Base-by-base conservation (phyloP, 2,888 invertebrate genomes). In the Mythimna ferrago region DNA sequence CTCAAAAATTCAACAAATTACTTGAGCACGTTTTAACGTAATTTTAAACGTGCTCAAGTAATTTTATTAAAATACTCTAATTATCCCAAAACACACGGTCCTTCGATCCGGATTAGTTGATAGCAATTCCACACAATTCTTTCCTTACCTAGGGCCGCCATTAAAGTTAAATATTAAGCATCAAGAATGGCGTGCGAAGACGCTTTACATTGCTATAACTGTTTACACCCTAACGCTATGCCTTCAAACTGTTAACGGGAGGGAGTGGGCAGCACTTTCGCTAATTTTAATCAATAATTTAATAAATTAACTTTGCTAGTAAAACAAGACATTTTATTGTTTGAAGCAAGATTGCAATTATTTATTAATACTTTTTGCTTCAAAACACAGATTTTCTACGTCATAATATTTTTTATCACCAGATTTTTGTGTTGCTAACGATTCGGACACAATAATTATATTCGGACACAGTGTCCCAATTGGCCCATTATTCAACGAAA, bases 101-200 rank as follows among this genome's bases (percentile, higher is more conserved):
- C 48, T 48, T 48, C 48, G 48, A 48, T 0, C 48, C 48, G 16
- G 48, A 48, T 48, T 48, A 19, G 0, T 48, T 48, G 0, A 48
- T 48, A 53, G 26, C 16, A 64, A 70, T 74, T 72, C 86, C 82
- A 83, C 64, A 48, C 16, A 62, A 81, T 71, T 74, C 80, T 70
- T 35, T 21, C 66, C 19, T 19, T 11, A 2, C 7, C 56, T 68
- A 84, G 82, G 64, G 78, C 26, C 73, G 75, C 26, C 63, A 81
- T 86, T 78, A 76, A 81, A 84, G n/a, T 75, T 86, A 79, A 78
- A 86, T 77, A 80, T 77, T 78, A 72, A 84, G 63, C 76, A 66
- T 73, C 38, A 21, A 7, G 62, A 54, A 77, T 77, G 72, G 81
- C 79, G 74, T 71, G 76, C 74, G 62, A 78, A 86, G 69, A 71